Conservation (phyloP, 2,888 invertebrate species). For the Lacanobia wlatinum region DNA sequence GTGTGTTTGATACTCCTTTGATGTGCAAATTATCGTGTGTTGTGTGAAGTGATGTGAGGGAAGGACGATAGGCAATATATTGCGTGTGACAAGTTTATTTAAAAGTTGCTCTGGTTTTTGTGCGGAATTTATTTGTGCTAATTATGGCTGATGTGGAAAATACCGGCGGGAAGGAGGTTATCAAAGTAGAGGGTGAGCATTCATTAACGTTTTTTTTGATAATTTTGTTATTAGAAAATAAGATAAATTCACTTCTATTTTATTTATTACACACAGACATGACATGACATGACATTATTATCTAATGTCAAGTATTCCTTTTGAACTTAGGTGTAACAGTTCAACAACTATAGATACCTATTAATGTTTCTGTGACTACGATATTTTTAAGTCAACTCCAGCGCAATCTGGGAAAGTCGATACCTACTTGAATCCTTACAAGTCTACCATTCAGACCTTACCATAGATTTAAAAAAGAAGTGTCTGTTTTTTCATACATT, state of each 20-base stretch:
- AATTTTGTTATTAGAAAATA: neutral
- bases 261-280: too few species aligned
- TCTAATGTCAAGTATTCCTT: too few species aligned
- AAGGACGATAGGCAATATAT: constrained; percentile 71
- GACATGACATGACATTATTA: too few species aligned
- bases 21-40: constrained; percentile 40
- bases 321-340: too few species aligned
- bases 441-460: too few species aligned
- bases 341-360: too few species aligned
- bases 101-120: constrained; percentile 60
- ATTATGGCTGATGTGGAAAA: constrained; percentile 74
- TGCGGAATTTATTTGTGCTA: constrained; percentile 53
- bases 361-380: too few species aligned
- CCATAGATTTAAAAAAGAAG: too few species aligned
- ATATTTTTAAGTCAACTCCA: neutral
- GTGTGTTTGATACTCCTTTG: constrained; percentile 40
- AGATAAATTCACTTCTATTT: neutral
- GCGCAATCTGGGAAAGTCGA: neutral
- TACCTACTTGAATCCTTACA: neutral
- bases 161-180: constrained; percentile 61
- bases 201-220: constrained; percentile 6
- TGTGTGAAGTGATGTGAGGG: constrained; percentile 71
- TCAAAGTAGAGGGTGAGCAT: constrained; percentile 59
- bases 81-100: constrained; percentile 66
- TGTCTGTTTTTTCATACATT: too few species aligned